Percentiles rank a stretch among this genome's conserved stretches.
Evolutionary conservation across 2,888 invertebrate species (phyloP).

Genomic region (Drosophila macrothrix): DNA sequence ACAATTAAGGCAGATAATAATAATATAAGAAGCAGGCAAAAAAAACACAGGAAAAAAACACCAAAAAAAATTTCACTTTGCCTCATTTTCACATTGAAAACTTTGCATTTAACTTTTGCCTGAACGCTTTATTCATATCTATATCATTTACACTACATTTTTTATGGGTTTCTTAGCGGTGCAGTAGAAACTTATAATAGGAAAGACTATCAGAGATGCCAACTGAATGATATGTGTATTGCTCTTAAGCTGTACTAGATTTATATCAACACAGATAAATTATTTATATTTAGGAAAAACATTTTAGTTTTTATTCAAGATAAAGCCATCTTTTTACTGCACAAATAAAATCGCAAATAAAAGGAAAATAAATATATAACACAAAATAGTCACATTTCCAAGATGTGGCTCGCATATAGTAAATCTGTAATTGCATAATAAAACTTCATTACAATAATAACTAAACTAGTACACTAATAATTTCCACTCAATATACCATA

Average conservation of each 20-base stretch:
- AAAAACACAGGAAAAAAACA: conserved; percentile 16
- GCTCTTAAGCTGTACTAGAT: background rate
- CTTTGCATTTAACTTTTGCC: conserved; percentile 77
- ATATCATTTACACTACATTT: conserved; percentile 40
- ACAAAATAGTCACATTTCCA: background rate
- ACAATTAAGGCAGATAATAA: conserved; percentile 80
- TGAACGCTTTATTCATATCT: conserved; percentile 28
- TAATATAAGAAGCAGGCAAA: conserved; percentile 62
- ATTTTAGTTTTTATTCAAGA: background rate
- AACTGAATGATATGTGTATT: background rate
- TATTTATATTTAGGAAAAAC: background rate
- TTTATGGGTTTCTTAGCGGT: background rate
- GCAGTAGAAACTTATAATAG: background rate
- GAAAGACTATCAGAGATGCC: background rate
- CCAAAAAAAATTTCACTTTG: conserved; percentile 64
- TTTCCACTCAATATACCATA: background rate
- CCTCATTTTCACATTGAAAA: conserved; percentile 72
- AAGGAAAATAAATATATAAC: background rate
- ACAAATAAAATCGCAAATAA: background rate
- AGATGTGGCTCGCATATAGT: background rate
- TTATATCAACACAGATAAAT: background rate
- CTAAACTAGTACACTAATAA: background rate
- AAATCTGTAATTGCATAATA: background rate
- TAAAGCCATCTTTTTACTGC: background rate
- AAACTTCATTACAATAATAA: background rate